Evolutionary conservation across 2,797 vertebrate genomes (phyloP), one percentile per base, ranked within the genome.

Genomic region (Melanotaenia boesemani): DNA sequence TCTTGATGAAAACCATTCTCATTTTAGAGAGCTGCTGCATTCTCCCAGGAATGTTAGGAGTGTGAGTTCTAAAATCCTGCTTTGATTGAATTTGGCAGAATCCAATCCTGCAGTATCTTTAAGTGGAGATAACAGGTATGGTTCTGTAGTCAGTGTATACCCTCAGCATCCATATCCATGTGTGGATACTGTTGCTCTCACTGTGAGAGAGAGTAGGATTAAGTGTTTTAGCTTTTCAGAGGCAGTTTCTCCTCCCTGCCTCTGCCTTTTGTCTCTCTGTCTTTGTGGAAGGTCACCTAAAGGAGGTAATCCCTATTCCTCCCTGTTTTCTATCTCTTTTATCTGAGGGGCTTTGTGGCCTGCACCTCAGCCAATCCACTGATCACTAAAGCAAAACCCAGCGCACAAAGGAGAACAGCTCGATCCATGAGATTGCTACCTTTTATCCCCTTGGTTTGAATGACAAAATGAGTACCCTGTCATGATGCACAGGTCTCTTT

Each of bases 251-350:
- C 79, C 71, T 81, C 70, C 63, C 37, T 30, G 61, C 58, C 61
- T 79, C 75, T 84, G 75, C 41, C 59, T 66, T 77, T 80, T 79
- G 77, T 64, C 61, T 76, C 64, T 55, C 41, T 66, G 65, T 75
- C 72, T 80, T 76, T 62, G 70, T 67, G 63, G 86, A 94, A 95
- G 94, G 93, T 95, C 93, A 93, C 84, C 85, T 91, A 88, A 93
- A 93, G 91, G 90, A 94, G 91, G 81, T 92, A 92, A 94, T 92
- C 86, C 89, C 83, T 81, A 86, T 90, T 90, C 85, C 77, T 88
- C 85, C 83, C 85, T 87, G 72, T 88, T 84, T 89, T 84, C 74
- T 71, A 74, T 82, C 66, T 63, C 78, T 88, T 90, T 92, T 90
- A 91, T 91, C 89, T 86, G 59, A 79, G 79, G 76, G 83, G 91